These are phyloP conservation scores for Petrocephalus zakoni DNA, from an alignment of 2,113 vertebrate species.

Conservation along the genomic window DNA sequence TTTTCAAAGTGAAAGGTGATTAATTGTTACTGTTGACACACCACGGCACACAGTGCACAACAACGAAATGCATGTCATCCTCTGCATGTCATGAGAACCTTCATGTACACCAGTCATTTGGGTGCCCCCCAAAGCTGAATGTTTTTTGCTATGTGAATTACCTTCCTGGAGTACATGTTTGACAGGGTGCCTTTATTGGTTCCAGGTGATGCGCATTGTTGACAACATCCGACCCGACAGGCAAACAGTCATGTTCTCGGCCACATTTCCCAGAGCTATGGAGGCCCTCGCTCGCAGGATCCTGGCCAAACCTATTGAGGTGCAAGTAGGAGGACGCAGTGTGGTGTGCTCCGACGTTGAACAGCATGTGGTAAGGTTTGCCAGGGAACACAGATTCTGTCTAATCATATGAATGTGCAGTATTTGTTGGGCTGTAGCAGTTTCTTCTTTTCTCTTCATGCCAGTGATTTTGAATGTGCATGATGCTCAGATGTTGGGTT, in stretches of 20 bases:
- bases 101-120: background rate
- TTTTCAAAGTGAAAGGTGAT: too few species aligned
- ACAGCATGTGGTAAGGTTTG: conserved; percentile 79
- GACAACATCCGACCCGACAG: conserved; percentile 94
- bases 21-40: too few species aligned
- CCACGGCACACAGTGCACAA: too few species aligned
- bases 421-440: background rate
- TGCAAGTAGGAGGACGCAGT: conserved; percentile 92
- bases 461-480: background rate
- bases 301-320: conserved; percentile 86
- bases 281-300: conserved; percentile 93
- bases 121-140: background rate
- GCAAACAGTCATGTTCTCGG: conserved; percentile 98
- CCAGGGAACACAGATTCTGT: background rate
- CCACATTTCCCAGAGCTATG: conserved; percentile 96
- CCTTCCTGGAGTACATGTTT: background rate
- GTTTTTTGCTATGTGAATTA: background rate
- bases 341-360: conserved; percentile 97
- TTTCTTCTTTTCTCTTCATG: background rate
- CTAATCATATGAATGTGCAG: background rate
- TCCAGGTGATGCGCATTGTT: conserved; percentile 95
- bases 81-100: background rate
- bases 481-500: too few species aligned
- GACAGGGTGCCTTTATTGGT: background rate
- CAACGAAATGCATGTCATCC: background rate